phyloP scores from a whole-genome alignment of 2,797 vertebrate genomes.

The Apogon talboti region DNA sequence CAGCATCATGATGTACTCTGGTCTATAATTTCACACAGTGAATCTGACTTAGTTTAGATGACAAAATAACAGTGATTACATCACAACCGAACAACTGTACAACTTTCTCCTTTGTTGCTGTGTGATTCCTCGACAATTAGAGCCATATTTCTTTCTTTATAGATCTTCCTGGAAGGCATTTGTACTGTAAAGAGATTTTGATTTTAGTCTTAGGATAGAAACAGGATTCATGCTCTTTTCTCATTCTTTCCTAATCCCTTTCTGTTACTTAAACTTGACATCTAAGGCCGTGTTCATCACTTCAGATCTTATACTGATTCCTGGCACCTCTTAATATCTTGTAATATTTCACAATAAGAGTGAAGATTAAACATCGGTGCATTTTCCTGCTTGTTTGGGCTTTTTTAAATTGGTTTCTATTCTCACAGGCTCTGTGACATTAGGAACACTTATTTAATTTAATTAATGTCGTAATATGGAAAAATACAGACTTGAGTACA shows the following conservation, averaged over 20 bases:
- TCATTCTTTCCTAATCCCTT: not conserved
- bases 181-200: not conserved
- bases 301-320: not conserved
- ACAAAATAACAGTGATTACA: slow-evolving; percentile 60
- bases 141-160: not conserved
- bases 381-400: no score
- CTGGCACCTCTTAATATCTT: not conserved
- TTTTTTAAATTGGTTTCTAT: no score
- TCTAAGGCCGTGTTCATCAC: not conserved
- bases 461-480: no score
- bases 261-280: not conserved
- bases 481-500: no score
- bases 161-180: not conserved
- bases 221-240: no score
- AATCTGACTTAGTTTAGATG: slow-evolving; percentile 18
- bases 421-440: not conserved
- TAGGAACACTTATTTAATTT: not conserved
- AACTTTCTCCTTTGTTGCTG: slow-evolving; percentile 16
- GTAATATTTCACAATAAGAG: not conserved
- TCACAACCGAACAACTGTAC: slow-evolving; percentile 16
- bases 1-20: slow-evolving; percentile 11
- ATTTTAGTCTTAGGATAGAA: not conserved
- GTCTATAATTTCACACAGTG: slow-evolving; percentile 35
- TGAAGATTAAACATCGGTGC: no score
- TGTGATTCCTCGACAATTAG: slow-evolving; percentile 18